phyloP scores from a whole-genome alignment of 2,888 invertebrate genomes.

The Acanthococcus lagerstroemiae region DNA sequence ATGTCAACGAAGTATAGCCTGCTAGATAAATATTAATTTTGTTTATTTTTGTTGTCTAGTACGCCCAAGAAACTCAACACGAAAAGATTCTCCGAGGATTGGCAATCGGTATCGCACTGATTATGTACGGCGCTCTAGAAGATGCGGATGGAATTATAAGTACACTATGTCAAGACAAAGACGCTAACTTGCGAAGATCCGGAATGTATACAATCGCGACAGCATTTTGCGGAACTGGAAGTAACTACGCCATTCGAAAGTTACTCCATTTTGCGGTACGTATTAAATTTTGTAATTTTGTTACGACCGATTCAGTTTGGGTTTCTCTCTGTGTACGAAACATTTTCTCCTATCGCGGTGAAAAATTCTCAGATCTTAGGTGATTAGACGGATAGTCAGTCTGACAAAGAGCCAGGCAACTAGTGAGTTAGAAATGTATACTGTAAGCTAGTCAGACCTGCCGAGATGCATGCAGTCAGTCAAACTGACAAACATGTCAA shows the following conservation, averaged over 20 bases:
- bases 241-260: constrained; percentile 89
- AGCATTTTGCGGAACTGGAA: constrained; percentile 96
- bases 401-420: too few species aligned
- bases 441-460: too few species aligned
- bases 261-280: constrained; percentile 85
- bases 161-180: constrained; percentile 82
- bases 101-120: constrained; percentile 90
- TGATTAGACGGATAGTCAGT: too few species aligned
- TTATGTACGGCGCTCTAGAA: constrained; percentile 93
- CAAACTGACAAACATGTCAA: too few species aligned
- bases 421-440: too few species aligned
- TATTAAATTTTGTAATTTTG: not conserved
- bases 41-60: constrained; percentile 45
- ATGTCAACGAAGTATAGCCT: too few species aligned
- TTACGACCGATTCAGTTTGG: too few species aligned
- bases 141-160: constrained; percentile 91
- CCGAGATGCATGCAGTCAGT: too few species aligned
- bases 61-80: constrained; percentile 92
- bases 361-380: not conserved
- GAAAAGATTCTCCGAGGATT: constrained; percentile 96
- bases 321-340: too few species aligned
- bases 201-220: constrained; percentile 98
- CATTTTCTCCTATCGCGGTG: not conserved
- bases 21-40: too few species aligned
- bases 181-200: constrained; percentile 85